Evolutionary conservation across 2,888 invertebrate genomes (phyloP), one percentile per base, ranked within the genome.

Genomic region (Agrochola litura): DNA sequence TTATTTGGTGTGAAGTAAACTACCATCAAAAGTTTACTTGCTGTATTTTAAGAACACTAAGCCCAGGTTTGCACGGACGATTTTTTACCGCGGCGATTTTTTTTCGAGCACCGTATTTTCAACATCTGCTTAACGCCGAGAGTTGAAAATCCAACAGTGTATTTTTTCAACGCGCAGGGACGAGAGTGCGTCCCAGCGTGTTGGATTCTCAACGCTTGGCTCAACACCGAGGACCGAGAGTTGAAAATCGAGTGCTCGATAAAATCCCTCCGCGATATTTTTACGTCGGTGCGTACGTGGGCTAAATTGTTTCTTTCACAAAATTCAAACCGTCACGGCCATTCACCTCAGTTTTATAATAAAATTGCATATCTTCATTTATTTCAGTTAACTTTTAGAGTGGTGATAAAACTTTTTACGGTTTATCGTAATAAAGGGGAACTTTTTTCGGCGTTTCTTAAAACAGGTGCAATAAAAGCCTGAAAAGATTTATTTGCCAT

Each of bases 311-410:
- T 30, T 37, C 25, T 66, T 74, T 74, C 41, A 66, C 25, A 4
- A 30, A 46, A 66, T 75, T 69, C n/a, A 37, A 60, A n/a, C 25
- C 65, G 25, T 58, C n/a, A 67, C 37, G 78, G 81, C 6, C 76
- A 72, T 80, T 88, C 81, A 86, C 77, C 82, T 66, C 74, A 64
- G 54, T 54, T 81, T 81, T 81, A 78, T 73, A 41, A 72, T 58
- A 71, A 87, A 77, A 81, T 81, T 63, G 54, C 77, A 83, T 87
- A 72, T 83, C 84, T 84, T 87, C 77, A 83, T 87, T 84, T 77
- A 77, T 84, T 80, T 80, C 41, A 66, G 22, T 76, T 73, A 60
- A 63, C 10, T 79, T 76, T 78, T 64, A 78, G 67, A 76, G 76
- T 64, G 77, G 77, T 87, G 77, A 60, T 86, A 82, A 87, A 88